phyloP scores from a whole-genome alignment of 2,113 vertebrate species.

The Antechinus stuartii region DNA sequence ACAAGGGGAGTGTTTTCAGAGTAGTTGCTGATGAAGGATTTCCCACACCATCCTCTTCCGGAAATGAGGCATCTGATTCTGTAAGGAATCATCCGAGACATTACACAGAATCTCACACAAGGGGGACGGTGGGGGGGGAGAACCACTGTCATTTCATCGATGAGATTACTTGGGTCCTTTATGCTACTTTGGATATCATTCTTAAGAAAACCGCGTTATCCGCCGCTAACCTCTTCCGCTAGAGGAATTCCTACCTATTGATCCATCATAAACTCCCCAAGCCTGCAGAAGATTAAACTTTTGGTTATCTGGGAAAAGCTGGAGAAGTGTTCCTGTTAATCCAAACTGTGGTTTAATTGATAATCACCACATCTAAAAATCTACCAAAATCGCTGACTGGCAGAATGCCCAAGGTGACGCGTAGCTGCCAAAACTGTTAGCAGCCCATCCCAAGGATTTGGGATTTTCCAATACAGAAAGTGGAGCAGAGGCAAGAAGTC shows the following conservation, averaged over 20 bases:
- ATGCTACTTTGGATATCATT: neutral
- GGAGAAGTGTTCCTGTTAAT: constrained; percentile 8
- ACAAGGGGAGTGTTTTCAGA: constrained; percentile 79
- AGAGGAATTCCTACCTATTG: neutral
- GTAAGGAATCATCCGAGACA: constrained; percentile 60
- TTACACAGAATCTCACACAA: rapidly evolving
- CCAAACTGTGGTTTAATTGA: constrained; percentile 10
- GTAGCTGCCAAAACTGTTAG: neutral
- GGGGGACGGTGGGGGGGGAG: neutral
- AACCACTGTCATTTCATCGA: neutral
- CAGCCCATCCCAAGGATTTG: too few relatives aligned
- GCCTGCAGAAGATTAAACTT: neutral
- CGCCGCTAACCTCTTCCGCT: neutral
- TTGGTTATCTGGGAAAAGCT: constrained; percentile 22
- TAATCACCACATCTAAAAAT: constrained; percentile 7
- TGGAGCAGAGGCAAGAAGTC: neutral
- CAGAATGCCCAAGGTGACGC: neutral
- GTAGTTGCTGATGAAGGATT: constrained; percentile 93
- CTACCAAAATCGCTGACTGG: neutral
- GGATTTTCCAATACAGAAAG: too few relatives aligned
- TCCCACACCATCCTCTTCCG: constrained; percentile 96
- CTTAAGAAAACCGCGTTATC: neutral
- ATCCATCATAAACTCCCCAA: constrained; percentile 5
- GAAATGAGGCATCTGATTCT: constrained; percentile 95
- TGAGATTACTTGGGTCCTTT: neutral